Evolutionary conservation across 1,140 invertebrate genomes (phyloP), one percentile per base, ranked within the genome.

Genomic region (Nylanderia fulva): DNA sequence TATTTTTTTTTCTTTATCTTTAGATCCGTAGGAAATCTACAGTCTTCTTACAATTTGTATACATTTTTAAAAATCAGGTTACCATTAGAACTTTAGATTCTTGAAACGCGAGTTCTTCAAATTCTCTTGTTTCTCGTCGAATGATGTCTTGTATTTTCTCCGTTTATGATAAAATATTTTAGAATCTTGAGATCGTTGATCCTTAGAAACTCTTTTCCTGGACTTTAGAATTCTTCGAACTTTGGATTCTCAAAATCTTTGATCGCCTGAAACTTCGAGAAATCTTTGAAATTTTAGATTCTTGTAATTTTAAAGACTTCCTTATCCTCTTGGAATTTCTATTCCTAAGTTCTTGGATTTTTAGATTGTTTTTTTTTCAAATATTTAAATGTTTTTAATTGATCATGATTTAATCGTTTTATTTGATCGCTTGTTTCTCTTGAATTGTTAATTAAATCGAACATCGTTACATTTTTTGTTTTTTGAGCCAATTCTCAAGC

Each of bases 281-380:
- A 36, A 56, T 56, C 21, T 74, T 5, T 36, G n/a, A 13, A 56
- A 56, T 72, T 72, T 72, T 56, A 72, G 33, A 21, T 71, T 72
- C 13, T 36, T 24, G 0, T 66, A 29, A 76, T 11, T 36, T 39
- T 39, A 24, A 52, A 52, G 39, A 24, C 3, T 56, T 52, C 15
- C 1, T 36, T 27, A 69, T 80, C 0, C 15, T 80, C 24, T 39
- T 56, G 24, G 39, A 52, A 56, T 8, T 48, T 5, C 0, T 48
- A 15, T 68, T 66, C 33, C 2, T 56, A 80, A 42, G 42, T 11
- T 29, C 11, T 42, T 56, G 21, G 42, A 21, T 58, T 33, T 33
- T 52, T 18, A 15, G 7, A 48, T 54, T 54, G 29, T 54, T 52
- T 71, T 54, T 52, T 71, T 71, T 33, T 3, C n/a, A 64, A 52